Percentiles rank a stretch among this genome's conserved stretches.
Conservation (phyloP, 1,140 invertebrate species). For the Gonatopus flavifemur region DNA sequence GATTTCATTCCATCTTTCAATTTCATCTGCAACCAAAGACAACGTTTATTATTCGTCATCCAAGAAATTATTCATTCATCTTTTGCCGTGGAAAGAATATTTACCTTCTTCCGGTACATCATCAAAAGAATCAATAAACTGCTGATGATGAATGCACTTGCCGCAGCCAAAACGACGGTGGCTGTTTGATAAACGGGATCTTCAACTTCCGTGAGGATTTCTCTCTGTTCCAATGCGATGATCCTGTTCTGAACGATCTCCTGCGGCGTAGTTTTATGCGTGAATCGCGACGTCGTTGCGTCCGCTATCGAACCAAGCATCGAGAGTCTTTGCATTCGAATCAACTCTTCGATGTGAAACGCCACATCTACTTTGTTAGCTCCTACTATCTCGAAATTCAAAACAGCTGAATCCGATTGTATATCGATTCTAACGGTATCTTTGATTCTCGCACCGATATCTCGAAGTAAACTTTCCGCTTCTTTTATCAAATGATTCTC, state of each 20-base stretch:
- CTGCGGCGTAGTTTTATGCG: slow-evolving; percentile 58
- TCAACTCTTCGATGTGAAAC: slow-evolving; percentile 67
- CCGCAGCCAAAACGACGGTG: slow-evolving; percentile 68
- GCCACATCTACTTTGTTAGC: slow-evolving; percentile 69
- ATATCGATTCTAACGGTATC: slow-evolving; percentile 60
- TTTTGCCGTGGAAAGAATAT: no score
- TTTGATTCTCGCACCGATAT: slow-evolving; percentile 60
- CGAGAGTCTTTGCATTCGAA: slow-evolving; percentile 51
- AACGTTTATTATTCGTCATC: not conserved
- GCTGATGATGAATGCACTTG: slow-evolving; percentile 72
- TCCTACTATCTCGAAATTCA: slow-evolving; percentile 65
- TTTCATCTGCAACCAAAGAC: slow-evolving; percentile 49
- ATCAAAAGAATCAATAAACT: slow-evolving; percentile 69
- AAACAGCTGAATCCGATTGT: slow-evolving; percentile 60
- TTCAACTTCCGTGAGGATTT: slow-evolving; percentile 68
- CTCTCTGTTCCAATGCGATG: slow-evolving; percentile 66
- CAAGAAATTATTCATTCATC: no score
- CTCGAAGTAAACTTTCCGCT: slow-evolving; percentile 56
- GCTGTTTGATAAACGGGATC: slow-evolving; percentile 72
- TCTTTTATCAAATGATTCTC: slow-evolving; percentile 60
- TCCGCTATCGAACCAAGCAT: slow-evolving; percentile 64
- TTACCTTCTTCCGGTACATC: slow-evolving; percentile 66
- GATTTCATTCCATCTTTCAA: slow-evolving; percentile 40
- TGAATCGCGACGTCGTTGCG: slow-evolving; percentile 66
- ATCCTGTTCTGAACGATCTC: slow-evolving; percentile 51